Conservation (phyloP, 2,888 invertebrate genomes). For the Bruchidius siliquastri region DNA sequence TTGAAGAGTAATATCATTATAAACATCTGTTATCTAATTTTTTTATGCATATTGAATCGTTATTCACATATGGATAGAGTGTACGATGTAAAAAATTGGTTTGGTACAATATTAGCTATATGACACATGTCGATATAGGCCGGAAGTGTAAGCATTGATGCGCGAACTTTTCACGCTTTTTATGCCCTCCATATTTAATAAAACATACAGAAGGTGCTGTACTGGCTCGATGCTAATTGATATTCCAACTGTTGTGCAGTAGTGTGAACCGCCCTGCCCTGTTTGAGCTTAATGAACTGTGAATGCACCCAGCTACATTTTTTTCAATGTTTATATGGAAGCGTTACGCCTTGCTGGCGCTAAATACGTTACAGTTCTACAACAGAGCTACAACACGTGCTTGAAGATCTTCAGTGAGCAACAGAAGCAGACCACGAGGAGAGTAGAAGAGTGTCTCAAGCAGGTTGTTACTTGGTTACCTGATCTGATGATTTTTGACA, state of each 20-base stretch:
- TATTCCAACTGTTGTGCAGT: slow-evolving; percentile 34
- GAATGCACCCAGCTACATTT: slow-evolving; percentile 11
- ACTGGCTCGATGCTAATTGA: slow-evolving; percentile 31
- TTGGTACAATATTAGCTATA: neutral
- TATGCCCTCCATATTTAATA: slow-evolving; percentile 26
- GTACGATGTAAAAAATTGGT: neutral
- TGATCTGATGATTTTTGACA: no score
- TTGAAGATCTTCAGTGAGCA: neutral
- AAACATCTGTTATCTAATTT: neutral
- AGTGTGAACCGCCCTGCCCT: slow-evolving; percentile 1
- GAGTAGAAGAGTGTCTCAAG: no score
- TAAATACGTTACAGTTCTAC: neutral
- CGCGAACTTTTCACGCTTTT: neutral
- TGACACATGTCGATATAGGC: neutral
- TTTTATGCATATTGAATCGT: neutral
- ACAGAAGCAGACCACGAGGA: no score
- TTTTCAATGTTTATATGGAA: neutral
- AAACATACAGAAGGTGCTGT: slow-evolving; percentile 34
- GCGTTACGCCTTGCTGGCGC: neutral
- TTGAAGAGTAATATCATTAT: neutral
- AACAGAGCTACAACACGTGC: neutral
- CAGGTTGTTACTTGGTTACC: no score
- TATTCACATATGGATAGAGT: neutral
- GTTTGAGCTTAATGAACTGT: slow-evolving; percentile 36
- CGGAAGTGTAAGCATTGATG: neutral